Percentiles rank a stretch among this genome's conserved stretches.
phyloP scores from a whole-genome alignment of 2,113 vertebrate genomes.

The Arvicanthis niloticus region DNA sequence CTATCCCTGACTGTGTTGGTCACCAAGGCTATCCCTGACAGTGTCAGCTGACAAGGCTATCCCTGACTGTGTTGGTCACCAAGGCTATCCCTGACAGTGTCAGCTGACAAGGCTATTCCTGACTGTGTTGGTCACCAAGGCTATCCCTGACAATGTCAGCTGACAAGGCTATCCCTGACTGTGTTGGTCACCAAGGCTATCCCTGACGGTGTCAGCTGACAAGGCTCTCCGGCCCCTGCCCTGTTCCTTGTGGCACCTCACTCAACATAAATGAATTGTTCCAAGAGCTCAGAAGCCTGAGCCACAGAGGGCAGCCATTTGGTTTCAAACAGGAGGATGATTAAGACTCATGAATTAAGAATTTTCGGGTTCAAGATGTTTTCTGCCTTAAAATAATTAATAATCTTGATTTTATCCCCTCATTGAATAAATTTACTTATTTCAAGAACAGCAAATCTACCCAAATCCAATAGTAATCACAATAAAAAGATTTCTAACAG shows the following conservation, averaged over 20 bases:
- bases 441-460: slow-evolving; percentile 67
- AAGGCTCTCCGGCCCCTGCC: slow-evolving; percentile 13
- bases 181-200: no score
- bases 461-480: slow-evolving; percentile 46
- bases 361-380: slow-evolving; percentile 63
- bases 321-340: slow-evolving; percentile 59
- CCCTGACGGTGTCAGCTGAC: no score
- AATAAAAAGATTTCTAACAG: slow-evolving; percentile 50
- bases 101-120: slow-evolving; percentile 39
- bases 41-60: slow-evolving; percentile 43
- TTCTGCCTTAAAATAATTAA: slow-evolving; percentile 75
- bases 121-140: no score
- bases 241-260: slow-evolving; percentile 73
- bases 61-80: neutral
- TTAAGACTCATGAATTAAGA: slow-evolving; percentile 51
- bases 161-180: slow-evolving; percentile 3
- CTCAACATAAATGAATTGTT: slow-evolving; percentile 82
- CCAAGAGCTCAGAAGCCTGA: slow-evolving; percentile 80
- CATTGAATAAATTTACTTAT: slow-evolving; percentile 62
- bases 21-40: neutral
- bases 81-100: neutral
- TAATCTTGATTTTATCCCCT: slow-evolving; percentile 74
- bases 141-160: slow-evolving; percentile 27
- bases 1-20: neutral
- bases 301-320: slow-evolving; percentile 75